Percentiles rank a stretch among this genome's conserved stretches.
These are phyloP conservation scores for Todus mexicanus DNA, from an alignment of 2,797 vertebrate genomes.

Conservation along the genomic window DNA sequence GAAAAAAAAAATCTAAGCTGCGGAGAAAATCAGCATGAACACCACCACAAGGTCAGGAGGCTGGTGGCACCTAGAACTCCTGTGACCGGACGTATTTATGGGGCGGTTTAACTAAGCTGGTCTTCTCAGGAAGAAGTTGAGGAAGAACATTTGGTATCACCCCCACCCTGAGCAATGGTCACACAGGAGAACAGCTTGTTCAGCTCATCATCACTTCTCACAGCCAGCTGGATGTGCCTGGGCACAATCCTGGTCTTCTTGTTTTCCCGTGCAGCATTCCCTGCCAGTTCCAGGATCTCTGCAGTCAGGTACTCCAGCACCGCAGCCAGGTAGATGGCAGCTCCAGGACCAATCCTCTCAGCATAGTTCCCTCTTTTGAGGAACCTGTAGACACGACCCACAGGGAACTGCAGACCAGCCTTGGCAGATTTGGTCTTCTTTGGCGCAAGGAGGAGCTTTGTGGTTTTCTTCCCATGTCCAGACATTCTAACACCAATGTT, in stretches of 20 bases:
- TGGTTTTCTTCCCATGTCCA: conserved; percentile 75
- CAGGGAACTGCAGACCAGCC: conserved; percentile 79
- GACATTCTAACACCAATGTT: conserved; percentile 78
- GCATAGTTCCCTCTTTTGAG: conserved; percentile 72
- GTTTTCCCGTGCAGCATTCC: conserved; percentile 72
- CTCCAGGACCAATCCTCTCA: conserved; percentile 48
- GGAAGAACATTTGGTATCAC: too few species aligned
- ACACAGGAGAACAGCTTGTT: conserved; percentile 46
- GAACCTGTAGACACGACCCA: conserved; percentile 72
- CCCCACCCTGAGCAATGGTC: conserved; percentile 78
- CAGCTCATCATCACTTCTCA: conserved; percentile 79
- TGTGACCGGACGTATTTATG: too few species aligned
- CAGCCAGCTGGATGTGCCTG: conserved; percentile 77
- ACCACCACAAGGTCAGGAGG: too few species aligned
- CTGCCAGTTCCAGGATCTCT: conserved; percentile 80
- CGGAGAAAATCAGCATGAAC: too few species aligned
- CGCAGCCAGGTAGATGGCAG: conserved; percentile 75
- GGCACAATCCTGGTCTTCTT: conserved; percentile 77
- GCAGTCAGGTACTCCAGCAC: conserved; percentile 82
- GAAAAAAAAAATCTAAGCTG: too few species aligned
- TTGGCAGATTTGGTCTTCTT: conserved; percentile 37
- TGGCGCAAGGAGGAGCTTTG: neutral
- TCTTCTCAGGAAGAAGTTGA: too few species aligned
- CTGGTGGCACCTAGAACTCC: too few species aligned
- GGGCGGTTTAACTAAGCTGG: too few species aligned